These are phyloP conservation scores for Onychostruthus taczanowskii DNA, from an alignment of 2,113 vertebrate genomes.

Conservation along the genomic window DNA sequence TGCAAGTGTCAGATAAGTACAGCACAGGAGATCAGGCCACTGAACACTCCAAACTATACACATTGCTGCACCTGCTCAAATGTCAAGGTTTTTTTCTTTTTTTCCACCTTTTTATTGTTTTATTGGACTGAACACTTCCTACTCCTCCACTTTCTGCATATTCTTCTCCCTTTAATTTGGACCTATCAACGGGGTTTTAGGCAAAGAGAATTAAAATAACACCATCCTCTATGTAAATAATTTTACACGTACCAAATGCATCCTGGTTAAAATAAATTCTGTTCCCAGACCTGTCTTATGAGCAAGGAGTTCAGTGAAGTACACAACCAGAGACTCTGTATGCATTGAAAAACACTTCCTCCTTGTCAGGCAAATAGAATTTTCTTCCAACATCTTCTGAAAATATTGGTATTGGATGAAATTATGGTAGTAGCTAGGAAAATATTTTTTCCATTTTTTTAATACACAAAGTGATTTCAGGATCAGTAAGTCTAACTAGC, in stretches of 20 bases:
- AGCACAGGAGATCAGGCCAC: neutral
- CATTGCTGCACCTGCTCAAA: too few relatives aligned
- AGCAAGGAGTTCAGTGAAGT: neutral
- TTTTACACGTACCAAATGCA: accelerated
- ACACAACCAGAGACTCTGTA: neutral
- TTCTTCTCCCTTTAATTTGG: neutral
- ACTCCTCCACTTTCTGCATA: neutral
- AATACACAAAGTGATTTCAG: neutral
- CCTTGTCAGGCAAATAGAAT: neutral
- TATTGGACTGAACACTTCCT: neutral
- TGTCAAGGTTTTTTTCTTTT: neutral
- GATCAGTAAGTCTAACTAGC: neutral
- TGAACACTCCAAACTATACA: too few relatives aligned
- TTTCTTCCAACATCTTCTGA: neutral
- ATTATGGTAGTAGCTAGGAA: neutral
- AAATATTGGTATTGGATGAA: neutral
- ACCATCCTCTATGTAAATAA: neutral
- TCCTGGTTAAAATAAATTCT: neutral
- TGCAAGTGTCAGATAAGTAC: neutral
- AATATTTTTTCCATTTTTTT: accelerated
- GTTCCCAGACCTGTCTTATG: neutral
- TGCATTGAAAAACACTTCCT: neutral
- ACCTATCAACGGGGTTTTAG: neutral
- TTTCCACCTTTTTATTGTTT: neutral
- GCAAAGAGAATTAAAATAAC: neutral